A percentile compares a stretch with the other conserved stretches of the same genome.
Evolutionary conservation across 2,888 invertebrate genomes (phyloP).

Genomic region (Phragmatobia fuliginosa): DNA sequence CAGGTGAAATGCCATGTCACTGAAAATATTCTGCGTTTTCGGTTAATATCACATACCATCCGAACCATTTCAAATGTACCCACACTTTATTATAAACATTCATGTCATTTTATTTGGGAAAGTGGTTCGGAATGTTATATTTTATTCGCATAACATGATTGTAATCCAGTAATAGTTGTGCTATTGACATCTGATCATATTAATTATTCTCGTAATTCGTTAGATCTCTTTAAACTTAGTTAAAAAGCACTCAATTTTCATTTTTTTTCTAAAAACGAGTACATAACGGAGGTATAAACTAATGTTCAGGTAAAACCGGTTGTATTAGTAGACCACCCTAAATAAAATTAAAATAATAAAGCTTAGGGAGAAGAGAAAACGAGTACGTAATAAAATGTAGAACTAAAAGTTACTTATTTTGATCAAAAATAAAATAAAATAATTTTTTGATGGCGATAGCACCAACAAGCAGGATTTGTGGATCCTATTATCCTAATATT

Average conservation of each 20-base stretch:
- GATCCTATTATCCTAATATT: too few species aligned
- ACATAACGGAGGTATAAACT: too few species aligned
- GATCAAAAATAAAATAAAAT: too few species aligned
- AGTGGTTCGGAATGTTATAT: slow-evolving; percentile 38
- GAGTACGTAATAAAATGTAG: not conserved
- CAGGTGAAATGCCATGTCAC: slow-evolving; percentile 41
- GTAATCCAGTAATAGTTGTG: slow-evolving; percentile 15
- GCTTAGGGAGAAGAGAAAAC: too few species aligned
- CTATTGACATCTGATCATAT: not conserved
- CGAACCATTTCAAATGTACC: slow-evolving; percentile 49
- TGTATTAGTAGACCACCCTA: too few species aligned
- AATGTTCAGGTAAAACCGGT: too few species aligned
- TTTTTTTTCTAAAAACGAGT: not conserved
- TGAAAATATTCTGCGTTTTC: slow-evolving; percentile 46
- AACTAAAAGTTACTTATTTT: not conserved
- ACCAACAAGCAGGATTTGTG: too few species aligned
- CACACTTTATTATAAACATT: slow-evolving; percentile 57
- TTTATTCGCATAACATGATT: slow-evolving; percentile 13
- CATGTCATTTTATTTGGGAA: slow-evolving; percentile 52
- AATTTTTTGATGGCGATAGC: too few species aligned
- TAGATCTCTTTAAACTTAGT: not conserved
- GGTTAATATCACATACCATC: slow-evolving; percentile 48
- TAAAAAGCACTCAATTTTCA: not conserved
- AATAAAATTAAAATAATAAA: too few species aligned
- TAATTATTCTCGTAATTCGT: too few species aligned